Conservation (phyloP, 2,888 invertebrate species). For the Oxyteleia sp. region DNA sequence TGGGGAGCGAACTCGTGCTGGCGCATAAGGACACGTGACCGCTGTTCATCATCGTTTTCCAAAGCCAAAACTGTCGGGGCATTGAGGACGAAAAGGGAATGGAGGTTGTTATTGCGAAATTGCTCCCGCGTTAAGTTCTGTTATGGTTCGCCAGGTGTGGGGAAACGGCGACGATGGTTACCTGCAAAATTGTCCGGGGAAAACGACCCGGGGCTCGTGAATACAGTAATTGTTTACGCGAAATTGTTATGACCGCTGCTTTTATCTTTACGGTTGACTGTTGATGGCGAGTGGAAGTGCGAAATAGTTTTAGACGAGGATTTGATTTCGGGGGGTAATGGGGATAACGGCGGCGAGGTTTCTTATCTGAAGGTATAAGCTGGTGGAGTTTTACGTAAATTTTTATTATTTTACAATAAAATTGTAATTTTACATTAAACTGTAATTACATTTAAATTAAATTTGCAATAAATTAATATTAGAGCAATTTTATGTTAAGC, state of each 20-base stretch:
- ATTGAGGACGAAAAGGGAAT: slow-evolving; percentile 36
- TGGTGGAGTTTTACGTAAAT: slow-evolving; percentile 48
- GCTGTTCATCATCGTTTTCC: slow-evolving; percentile 66
- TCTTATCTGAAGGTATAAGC: slow-evolving; percentile 56
- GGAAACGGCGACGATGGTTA: slow-evolving; percentile 27
- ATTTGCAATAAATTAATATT: no score
- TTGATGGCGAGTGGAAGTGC: slow-evolving; percentile 48
- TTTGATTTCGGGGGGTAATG: slow-evolving; percentile 62
- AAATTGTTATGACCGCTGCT: slow-evolving; percentile 56
- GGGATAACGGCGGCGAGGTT: slow-evolving; percentile 36
- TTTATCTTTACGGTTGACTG: slow-evolving; percentile 62
- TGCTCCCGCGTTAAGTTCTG: slow-evolving; percentile 11
- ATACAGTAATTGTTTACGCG: slow-evolving; percentile 56
- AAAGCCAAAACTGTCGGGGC: slow-evolving; percentile 35
- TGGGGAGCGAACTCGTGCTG: slow-evolving; percentile 37
- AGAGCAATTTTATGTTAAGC: no score
- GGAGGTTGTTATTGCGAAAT: slow-evolving; percentile 16
- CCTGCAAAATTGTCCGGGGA: slow-evolving; percentile 44
- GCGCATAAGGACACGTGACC: slow-evolving; percentile 58
- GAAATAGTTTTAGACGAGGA: slow-evolving; percentile 59
- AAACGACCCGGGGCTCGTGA: slow-evolving; percentile 52
- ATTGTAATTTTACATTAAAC: no score
- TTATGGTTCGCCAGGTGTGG: slow-evolving; percentile 52
- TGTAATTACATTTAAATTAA: no score
- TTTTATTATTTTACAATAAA: no score